Evolutionary conservation across 1,140 invertebrate species (phyloP), one percentile per base, ranked within the genome.

Genomic region (Leptinotarsa undecemlineata): DNA sequence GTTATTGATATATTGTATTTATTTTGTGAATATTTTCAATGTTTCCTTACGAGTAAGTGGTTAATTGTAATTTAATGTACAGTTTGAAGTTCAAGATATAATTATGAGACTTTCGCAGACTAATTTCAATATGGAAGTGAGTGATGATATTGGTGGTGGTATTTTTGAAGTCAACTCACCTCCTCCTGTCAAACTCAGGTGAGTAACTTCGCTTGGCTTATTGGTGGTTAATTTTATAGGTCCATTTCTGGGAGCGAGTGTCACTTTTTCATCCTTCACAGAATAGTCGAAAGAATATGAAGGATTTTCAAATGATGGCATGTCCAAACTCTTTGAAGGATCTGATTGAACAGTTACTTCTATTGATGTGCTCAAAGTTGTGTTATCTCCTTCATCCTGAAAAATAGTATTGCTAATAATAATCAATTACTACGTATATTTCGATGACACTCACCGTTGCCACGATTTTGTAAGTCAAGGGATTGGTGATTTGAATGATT

Each of bases 221-320:
- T 48, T 33, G 26, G 62, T 68, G 14, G n/a, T 72, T 20, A 73
- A 19, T 3, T 33, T 72, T 13, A 64, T 66, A 70, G 23, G 21
- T 51, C 67, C 72, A 23, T 19, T 67, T 20, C 17, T 42, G 33
- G 75, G 26, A 60, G 23, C 67, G 23, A 76, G 26, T 23, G 6
- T 26, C 15, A 66, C 26, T 48, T 33, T 33, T 68, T 57, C 20
- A 20, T 70, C 33, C 60, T 17, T 60, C 14, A 64, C 66, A 17
- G 75, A n/a, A 21, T 76, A 76, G 13, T 62, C n/a, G 74, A 75
- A 75, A 20, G 68, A 48, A 42, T 77, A 77, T 20, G 51, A 72
- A 15, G 74, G 15, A 0, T 51, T 23, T 19, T 69, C 21, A 62
- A 81, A 81, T 15, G 23, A 48, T 11, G 79, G 79, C 6, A 47